Evolutionary conservation across 1,140 invertebrate species (phyloP), one percentile per base, ranked within the genome.

Genomic region (Aethina tumida): DNA sequence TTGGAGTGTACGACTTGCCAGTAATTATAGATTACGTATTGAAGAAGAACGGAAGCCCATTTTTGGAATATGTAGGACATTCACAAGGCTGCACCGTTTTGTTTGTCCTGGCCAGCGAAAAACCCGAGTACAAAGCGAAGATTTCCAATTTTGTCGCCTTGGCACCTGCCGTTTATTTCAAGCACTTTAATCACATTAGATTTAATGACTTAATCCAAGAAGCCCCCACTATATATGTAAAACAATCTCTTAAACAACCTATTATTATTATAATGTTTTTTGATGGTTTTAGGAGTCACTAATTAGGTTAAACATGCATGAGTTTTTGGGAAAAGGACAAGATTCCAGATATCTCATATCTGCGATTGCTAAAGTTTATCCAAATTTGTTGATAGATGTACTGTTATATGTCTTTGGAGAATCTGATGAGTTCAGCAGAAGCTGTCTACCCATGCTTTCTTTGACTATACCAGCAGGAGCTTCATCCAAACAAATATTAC

Each of bases 401-500:
- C n/a, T n/a, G n/a, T n/a, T n/a, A n/a, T n/a, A n/a, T n/a, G n/a
- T n/a, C n/a, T n/a, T n/a, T n/a, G n/a, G n/a, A n/a, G n/a, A n/a
- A n/a, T n/a, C n/a, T n/a, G n/a, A n/a, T n/a, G n/a, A n/a, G n/a
- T n/a, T n/a, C n/a, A n/a, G n/a, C n/a, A n/a, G n/a, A n/a, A n/a
- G n/a, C n/a, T n/a, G n/a, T n/a, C n/a, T n/a, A n/a, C n/a, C n/a
- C n/a, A n/a, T n/a, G n/a, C n/a, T n/a, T n/a, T n/a, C n/a, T n/a
- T n/a, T n/a, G n/a, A n/a, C n/a, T n/a, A n/a, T n/a, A n/a, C 89
- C 89, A 1, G 78, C 84, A 2, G 86, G 87, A 6, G 75, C 84
- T 0, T 82, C 85, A 0, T 72, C 74, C 26, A 77, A 79, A 49
- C 84, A 88, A 53, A 56, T 89, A 3, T 65, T 81, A 6, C 81